Base-by-base conservation (phyloP, 2,113 vertebrate genomes). In the Lophotis ruficrista region DNA sequence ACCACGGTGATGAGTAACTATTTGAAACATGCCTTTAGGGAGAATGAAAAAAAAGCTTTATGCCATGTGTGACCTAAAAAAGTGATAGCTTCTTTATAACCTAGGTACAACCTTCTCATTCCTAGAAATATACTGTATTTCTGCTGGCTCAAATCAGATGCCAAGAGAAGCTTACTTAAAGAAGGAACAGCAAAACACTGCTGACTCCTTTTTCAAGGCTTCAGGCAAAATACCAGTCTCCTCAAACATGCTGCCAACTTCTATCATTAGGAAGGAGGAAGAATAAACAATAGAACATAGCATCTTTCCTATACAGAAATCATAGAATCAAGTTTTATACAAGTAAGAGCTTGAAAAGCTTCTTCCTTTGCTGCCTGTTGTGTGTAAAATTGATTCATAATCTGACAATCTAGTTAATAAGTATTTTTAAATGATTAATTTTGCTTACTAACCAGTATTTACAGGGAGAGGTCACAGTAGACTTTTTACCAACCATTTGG, bases 61-160 rank as follows among this genome's bases (percentile, higher is more conserved):
- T 88, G 76, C 54, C 68, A 64, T 43, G 38, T 75, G 22, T 88
- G 79, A 92, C 85, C 88, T 94, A 89, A 86, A 91, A 95, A 91
- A 91, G 51, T 45, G 56, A 54, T n/a, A 58, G 23, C 6, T 94
- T 86, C 73, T 69, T 93, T 58, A 78, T n/a, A 94, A 83, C 82
- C 66, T 17, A 87, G 47, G 61, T 80, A 91, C 27, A 77, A 51
- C 54, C 51, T 72, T 90, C 41, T 77, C 18, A 66, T 84, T 88
- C 62, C 80, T 90, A 94, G 79, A 75, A 92, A 72, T 12, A 47
- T 14, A 68, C 21, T 3, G 0, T 41, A 85, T 68, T 90, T 72
- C 54, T 76, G 31, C 41, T 86, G 54, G 41, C 16, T 92, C 50
- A 54, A 65, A 95, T 31, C 50, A 58, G 86, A 87, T 2, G 6